phyloP scores from a whole-genome alignment of 92 coral and sea anemone genomes.

The Heliopora coerulea region DNA sequence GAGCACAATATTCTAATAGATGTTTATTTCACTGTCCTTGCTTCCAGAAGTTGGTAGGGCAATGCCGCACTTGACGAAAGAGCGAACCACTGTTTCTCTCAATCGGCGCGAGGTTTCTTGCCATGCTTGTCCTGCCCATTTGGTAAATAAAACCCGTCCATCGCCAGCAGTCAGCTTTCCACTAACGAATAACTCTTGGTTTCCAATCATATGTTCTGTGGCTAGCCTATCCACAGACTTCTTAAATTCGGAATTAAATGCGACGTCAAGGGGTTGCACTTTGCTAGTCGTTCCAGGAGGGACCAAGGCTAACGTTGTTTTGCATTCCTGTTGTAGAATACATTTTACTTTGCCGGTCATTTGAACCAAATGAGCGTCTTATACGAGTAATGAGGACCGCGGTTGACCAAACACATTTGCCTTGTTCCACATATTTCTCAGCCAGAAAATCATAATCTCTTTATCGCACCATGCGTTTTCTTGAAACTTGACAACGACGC shows the following conservation, averaged over 20 bases:
- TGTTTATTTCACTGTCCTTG: slow-evolving; percentile 58
- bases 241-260: slow-evolving; percentile 49
- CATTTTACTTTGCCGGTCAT: no score
- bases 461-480: slow-evolving; percentile 58
- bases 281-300: slow-evolving; percentile 49
- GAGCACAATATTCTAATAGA: no score
- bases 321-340: no score
- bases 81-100: slow-evolving; percentile 32
- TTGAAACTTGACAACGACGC: slow-evolving; percentile 53
- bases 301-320: no score
- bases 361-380: no score
- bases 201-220: slow-evolving; percentile 36
- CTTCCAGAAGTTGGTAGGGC: slow-evolving; percentile 42
- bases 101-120: slow-evolving; percentile 43
- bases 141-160: slow-evolving; percentile 37
- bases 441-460: no score
- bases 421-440: no score
- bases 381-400: no score
- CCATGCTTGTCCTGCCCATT: slow-evolving; percentile 50
- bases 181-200: slow-evolving; percentile 43
- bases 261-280: slow-evolving; percentile 52
- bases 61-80: slow-evolving; percentile 48
- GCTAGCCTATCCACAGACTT: slow-evolving; percentile 46
- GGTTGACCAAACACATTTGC: slow-evolving; percentile 15
- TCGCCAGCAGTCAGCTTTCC: slow-evolving; percentile 52